A percentile compares a stretch with the other conserved stretches of the same genome.
Evolutionary conservation across 1,140 invertebrate species (phyloP).

Genomic region (Euwallacea similis): DNA sequence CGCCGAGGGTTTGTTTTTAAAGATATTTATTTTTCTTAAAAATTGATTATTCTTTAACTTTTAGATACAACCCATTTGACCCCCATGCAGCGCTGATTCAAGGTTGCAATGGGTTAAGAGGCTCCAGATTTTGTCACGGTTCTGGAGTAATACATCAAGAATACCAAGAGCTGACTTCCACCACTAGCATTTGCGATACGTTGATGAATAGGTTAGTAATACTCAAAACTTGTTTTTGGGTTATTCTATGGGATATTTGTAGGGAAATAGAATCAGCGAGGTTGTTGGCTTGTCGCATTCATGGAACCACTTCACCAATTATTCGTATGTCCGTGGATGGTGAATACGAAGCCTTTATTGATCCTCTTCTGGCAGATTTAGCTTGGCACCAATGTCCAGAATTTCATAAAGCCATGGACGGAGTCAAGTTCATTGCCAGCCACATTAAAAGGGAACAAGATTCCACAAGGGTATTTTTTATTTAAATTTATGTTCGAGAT

Average conservation of each 20-base stretch:
- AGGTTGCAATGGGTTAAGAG: constrained; percentile 16
- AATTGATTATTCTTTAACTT: neutral
- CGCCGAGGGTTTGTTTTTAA: constrained; percentile 57
- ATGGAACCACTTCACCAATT: constrained; percentile 61
- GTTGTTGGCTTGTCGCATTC: constrained; percentile 63
- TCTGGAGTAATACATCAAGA: constrained; percentile 17
- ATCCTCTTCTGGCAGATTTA: constrained; percentile 49
- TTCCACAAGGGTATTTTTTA: constrained; percentile 75
- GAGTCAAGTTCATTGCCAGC: constrained; percentile 89
- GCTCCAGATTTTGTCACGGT: neutral
- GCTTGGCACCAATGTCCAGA: constrained; percentile 88
- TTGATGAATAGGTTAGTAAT: neutral
- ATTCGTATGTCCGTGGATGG: constrained; percentile 42
- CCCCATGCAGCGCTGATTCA: constrained; percentile 1
- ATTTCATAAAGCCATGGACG: constrained; percentile 88
- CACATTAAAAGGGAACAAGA: constrained; percentile 91
- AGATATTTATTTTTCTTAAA: too few species aligned
- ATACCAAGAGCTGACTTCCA: constrained; percentile 9
- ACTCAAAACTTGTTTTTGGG: constrained; percentile 3
- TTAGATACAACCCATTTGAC: constrained; percentile 5
- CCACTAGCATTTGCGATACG: constrained; percentile 16
- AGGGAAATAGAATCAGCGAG: constrained; percentile 63
- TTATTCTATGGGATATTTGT: constrained; percentile 25
- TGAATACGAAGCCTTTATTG: constrained; percentile 39
- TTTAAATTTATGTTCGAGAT: too few species aligned